Conservation (phyloP, 2,113 vertebrate species). For the Ardeotis arabs region DNA sequence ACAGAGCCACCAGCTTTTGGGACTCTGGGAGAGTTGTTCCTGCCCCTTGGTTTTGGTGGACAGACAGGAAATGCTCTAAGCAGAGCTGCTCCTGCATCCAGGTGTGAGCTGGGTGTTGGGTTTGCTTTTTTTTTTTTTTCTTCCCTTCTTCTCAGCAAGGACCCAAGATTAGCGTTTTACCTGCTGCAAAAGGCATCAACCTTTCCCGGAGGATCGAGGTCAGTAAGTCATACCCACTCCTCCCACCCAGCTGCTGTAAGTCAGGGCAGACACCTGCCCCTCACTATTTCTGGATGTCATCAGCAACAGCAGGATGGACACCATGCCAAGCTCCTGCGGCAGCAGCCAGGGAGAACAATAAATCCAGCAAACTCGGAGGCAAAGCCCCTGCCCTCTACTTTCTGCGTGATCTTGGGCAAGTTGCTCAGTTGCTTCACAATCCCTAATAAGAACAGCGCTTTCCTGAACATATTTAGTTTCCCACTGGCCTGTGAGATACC, state of each 20-base stretch:
- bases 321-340: rapidly evolving
- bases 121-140: background rate
- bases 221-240: background rate
- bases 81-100: background rate
- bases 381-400: background rate
- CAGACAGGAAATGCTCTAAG: background rate
- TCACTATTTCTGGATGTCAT: background rate
- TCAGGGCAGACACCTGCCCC: rapidly evolving
- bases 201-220: background rate
- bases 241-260: background rate
- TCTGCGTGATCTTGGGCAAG: background rate
- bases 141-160: background rate
- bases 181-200: background rate
- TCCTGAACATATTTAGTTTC: background rate
- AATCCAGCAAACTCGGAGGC: background rate
- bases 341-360: background rate
- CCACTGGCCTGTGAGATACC: background rate
- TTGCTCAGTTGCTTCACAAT: background rate
- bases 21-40: background rate
- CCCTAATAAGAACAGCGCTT: background rate
- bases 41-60: background rate
- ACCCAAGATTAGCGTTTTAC: background rate
- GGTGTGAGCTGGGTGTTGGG: background rate
- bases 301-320: background rate
- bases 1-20: background rate